Evolutionary conservation across 2,888 invertebrate genomes (phyloP).

Genomic region (Lampropteryx suffumata): DNA sequence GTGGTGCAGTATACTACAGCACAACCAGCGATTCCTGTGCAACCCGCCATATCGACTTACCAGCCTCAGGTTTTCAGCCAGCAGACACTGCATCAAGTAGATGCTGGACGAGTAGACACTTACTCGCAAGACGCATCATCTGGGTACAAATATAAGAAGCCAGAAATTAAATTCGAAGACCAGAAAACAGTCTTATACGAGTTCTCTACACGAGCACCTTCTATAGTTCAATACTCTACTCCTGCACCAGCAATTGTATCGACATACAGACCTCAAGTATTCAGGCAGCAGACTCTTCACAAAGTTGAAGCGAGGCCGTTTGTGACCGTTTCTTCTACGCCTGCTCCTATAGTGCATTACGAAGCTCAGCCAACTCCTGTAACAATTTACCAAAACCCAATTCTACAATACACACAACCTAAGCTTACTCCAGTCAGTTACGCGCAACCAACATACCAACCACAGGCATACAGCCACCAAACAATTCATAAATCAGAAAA

Average conservation of each 20-base stretch:
- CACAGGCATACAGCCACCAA: constrained; percentile 61
- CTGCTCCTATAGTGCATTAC: constrained; percentile 51
- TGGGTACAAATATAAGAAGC: constrained; percentile 58
- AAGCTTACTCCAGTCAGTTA: constrained; percentile 60
- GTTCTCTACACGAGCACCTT: constrained; percentile 37
- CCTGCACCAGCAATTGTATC: constrained; percentile 45
- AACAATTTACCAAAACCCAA: constrained; percentile 67
- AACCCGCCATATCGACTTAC: constrained; percentile 55
- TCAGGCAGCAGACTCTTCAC: constrained; percentile 62
- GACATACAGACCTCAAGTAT: constrained; percentile 56
- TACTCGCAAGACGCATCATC: constrained; percentile 45
- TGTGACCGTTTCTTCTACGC: constrained; percentile 59
- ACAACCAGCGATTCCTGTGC: constrained; percentile 49
- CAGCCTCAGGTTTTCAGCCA: constrained; percentile 60
- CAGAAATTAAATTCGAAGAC: constrained; percentile 51
- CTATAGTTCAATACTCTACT: constrained; percentile 20
- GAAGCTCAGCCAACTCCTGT: constrained; percentile 65
- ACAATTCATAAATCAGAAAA: constrained; percentile 57
- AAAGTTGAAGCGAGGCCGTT: constrained; percentile 52
- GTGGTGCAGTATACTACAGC: constrained; percentile 52
- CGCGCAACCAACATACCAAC: constrained; percentile 49
- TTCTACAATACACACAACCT: constrained; percentile 58
- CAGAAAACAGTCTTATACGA: constrained; percentile 44
- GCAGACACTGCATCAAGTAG: constrained; percentile 63
- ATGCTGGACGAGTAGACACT: constrained; percentile 51